phyloP scores from a whole-genome alignment of 2,797 vertebrate species.

The Rhinophrynus dorsalis region DNA sequence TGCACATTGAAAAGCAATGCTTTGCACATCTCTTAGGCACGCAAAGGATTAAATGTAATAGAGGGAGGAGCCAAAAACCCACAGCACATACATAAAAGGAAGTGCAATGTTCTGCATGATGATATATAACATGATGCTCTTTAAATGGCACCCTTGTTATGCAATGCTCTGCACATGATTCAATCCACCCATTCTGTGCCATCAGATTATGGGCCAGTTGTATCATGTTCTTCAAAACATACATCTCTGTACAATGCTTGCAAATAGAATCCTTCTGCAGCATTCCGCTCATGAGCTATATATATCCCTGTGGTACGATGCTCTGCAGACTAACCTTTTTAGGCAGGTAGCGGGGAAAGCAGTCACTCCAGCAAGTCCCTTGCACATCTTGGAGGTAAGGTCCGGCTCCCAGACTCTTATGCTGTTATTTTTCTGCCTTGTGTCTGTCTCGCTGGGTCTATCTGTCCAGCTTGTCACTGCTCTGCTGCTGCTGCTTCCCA shows the following conservation, averaged over 20 bases:
- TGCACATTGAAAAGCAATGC: too few relatives aligned
- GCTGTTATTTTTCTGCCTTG: not conserved
- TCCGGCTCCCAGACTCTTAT: constrained; percentile 22
- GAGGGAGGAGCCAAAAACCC: too few relatives aligned
- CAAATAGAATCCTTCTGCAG: not conserved
- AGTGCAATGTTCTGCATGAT: not conserved
- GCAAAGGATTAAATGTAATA: too few relatives aligned
- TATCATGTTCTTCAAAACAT: not conserved
- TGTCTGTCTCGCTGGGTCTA: constrained; percentile 39
- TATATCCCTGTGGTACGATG: not conserved
- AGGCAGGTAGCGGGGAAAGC: constrained; percentile 88
- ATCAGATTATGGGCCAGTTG: not conserved
- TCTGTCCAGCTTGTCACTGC: constrained; percentile 41
- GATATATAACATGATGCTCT: not conserved
- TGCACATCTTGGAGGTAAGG: constrained; percentile 79
- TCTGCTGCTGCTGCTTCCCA: constrained; percentile 36
- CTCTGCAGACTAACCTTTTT: constrained; percentile 77
- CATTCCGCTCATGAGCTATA: not conserved
- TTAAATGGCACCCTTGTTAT: not conserved
- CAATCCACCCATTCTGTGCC: too few relatives aligned
- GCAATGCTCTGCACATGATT: not conserved
- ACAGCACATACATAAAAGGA: too few relatives aligned
- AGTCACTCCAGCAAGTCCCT: constrained; percentile 88
- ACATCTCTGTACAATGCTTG: not conserved
- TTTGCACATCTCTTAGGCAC: too few relatives aligned